phyloP scores from a whole-genome alignment of 2,797 vertebrate genomes.

The Linurgus olivaceus region DNA sequence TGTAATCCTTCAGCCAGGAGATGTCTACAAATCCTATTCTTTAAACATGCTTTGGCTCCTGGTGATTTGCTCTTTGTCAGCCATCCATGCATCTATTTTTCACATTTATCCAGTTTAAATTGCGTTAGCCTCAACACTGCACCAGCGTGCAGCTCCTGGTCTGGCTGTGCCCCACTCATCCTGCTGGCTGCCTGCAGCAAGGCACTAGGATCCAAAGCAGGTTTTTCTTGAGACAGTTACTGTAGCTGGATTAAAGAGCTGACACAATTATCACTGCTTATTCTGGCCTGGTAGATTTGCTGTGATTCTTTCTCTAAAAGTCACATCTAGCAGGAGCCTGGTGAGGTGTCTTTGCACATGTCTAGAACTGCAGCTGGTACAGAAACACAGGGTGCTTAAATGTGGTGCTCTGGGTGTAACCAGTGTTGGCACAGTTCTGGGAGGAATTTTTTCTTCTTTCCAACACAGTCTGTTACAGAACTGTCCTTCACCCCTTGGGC shows the following conservation, averaged over 20 bases:
- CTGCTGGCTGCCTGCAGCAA: neutral
- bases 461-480: neutral
- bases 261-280: neutral
- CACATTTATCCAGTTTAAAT: neutral
- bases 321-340: neutral
- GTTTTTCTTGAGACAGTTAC: neutral
- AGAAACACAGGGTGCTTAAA: neutral
- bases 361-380: neutral
- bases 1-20: neutral
- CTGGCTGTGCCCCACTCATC: neutral
- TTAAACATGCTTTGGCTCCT: neutral
- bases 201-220: neutral
- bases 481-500: fast-evolving
- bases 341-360: neutral
- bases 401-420: neutral
- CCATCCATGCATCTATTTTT: neutral
- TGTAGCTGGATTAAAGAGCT: slow-evolving; percentile 3
- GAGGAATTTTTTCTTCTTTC: neutral
- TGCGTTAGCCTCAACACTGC: neutral
- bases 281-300: neutral
- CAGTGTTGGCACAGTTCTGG: neutral
- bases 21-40: neutral
- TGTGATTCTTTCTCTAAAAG: neutral
- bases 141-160: neutral
- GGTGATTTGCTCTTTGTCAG: neutral